These are phyloP conservation scores for Drosophila auraria DNA, from an alignment of 1,140 invertebrate species.

Conservation along the genomic window DNA sequence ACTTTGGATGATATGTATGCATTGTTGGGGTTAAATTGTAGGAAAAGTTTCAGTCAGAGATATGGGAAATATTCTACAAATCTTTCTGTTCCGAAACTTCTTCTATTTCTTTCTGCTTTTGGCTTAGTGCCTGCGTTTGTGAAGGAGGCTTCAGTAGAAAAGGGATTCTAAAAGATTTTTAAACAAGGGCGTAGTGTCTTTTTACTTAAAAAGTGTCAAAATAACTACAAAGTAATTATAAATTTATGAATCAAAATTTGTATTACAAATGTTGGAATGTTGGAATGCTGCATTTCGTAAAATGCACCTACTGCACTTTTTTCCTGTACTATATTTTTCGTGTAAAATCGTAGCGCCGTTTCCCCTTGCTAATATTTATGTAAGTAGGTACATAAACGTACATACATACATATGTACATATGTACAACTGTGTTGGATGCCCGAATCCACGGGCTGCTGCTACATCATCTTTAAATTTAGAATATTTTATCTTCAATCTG, in stretches of 20 bases:
- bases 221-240: neutral
- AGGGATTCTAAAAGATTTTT: no score
- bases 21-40: neutral
- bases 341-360: constrained; percentile 65
- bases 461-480: constrained; percentile 82
- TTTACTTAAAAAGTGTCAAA: neutral
- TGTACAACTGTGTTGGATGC: constrained; percentile 34
- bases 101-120: neutral
- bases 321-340: constrained; percentile 3
- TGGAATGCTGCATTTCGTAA: neutral
- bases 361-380: constrained; percentile 43
- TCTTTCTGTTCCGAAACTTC: neutral
- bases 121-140: neutral
- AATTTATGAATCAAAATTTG: neutral
- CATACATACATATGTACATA: constrained; percentile 8
- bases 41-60: neutral
- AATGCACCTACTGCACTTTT: constrained; percentile 16
- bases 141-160: neutral
- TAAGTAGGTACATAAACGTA: constrained; percentile 31
- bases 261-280: neutral
- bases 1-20: neutral
- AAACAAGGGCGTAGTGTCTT: no score
- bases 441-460: constrained; percentile 64
- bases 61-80: neutral
- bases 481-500: constrained; percentile 78